Evolutionary conservation across 2,797 vertebrate genomes (phyloP).

Genomic region (Gymnoscopelus braueri): DNA sequence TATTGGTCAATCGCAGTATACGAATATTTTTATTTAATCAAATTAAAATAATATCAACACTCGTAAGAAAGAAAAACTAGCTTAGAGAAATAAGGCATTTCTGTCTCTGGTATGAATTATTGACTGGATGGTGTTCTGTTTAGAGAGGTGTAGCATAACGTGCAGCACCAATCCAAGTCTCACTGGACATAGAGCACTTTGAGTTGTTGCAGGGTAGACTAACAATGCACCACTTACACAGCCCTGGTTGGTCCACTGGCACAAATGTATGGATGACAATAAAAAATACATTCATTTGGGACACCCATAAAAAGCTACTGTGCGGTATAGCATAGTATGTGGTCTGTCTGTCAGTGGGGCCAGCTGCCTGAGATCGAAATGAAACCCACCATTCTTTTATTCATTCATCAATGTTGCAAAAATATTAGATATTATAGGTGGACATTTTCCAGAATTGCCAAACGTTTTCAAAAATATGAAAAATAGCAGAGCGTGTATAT

Average conservation of each 20-base stretch:
- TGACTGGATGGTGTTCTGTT: slow-evolving; percentile 54
- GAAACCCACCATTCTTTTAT: not conserved
- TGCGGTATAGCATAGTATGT: not conserved
- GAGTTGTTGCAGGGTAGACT: slow-evolving; percentile 53
- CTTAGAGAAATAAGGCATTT: slow-evolving; percentile 56
- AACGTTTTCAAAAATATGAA: too few species aligned
- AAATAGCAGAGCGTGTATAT: too few species aligned
- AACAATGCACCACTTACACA: slow-evolving; percentile 57
- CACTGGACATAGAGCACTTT: slow-evolving; percentile 46
- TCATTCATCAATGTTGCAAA: not conserved
- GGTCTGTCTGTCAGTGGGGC: slow-evolving; percentile 5
- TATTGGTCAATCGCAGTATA: slow-evolving; percentile 38
- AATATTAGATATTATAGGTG: not conserved
- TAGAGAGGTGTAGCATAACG: slow-evolving; percentile 49
- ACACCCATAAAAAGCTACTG: slow-evolving; percentile 23
- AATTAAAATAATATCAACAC: slow-evolving; percentile 68
- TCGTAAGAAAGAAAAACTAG: slow-evolving; percentile 49
- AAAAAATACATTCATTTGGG: slow-evolving; percentile 51
- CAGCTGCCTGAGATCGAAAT: too few species aligned
- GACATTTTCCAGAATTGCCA: too few species aligned
- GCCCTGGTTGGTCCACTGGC: slow-evolving; percentile 48
- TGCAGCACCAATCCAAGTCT: slow-evolving; percentile 44
- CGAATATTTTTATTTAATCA: slow-evolving; percentile 38
- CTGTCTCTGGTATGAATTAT: slow-evolving; percentile 69
- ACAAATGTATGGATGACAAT: slow-evolving; percentile 55